Evolutionary conservation across 2,888 invertebrate species (phyloP).

Genomic region (Lypha dubia): DNA sequence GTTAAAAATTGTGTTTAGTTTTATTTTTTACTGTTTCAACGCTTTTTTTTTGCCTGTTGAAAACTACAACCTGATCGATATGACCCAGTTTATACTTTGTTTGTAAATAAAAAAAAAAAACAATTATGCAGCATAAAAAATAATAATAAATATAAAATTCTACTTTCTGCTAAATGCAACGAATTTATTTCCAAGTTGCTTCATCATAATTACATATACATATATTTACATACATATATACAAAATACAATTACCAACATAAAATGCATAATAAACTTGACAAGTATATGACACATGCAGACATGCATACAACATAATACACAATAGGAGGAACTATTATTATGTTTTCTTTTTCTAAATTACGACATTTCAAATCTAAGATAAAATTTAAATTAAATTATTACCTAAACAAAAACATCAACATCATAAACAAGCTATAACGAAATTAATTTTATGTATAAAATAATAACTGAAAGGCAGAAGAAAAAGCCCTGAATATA

Average conservation of each 20-base stretch:
- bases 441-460: constrained; percentile 47
- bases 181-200: constrained; percentile 71
- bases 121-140: constrained; percentile 50
- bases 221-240: constrained; percentile 27
- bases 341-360: constrained; percentile 31
- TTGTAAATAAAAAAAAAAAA: constrained; percentile 63
- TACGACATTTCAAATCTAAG: constrained; percentile 20
- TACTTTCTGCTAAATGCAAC: constrained; percentile 63
- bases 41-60: too few relatives aligned
- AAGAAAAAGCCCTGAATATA: constrained; percentile 20
- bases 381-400: constrained; percentile 45
- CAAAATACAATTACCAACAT: constrained; percentile 19
- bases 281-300: constrained; percentile 15
- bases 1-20: too few relatives aligned
- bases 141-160: constrained; percentile 36
- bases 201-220: constrained; percentile 20
- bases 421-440: constrained; percentile 37
- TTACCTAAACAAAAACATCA: constrained; percentile 12
- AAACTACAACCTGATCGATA: constrained; percentile 21
- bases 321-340: constrained; percentile 60
- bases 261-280: constrained; percentile 1
- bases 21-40: too few relatives aligned
- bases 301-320: constrained; percentile 25
- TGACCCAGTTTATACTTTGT: not conserved
- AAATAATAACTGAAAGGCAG: constrained; percentile 25